Evolutionary conservation across 2,888 invertebrate species (phyloP).

Genomic region (Meganola albula): DNA sequence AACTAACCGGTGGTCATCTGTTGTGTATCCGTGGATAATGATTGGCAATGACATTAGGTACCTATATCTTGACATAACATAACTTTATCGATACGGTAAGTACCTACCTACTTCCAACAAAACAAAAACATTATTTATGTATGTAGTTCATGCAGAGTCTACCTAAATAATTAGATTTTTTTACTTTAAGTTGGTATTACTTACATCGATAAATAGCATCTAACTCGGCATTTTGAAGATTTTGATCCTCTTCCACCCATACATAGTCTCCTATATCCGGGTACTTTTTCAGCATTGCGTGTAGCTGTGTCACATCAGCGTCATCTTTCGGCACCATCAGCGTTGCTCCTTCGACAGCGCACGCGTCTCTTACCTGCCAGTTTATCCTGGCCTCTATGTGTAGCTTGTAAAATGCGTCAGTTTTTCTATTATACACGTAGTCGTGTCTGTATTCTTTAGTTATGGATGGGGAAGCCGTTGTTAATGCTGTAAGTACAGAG

Average conservation of each 20-base stretch:
- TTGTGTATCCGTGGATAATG: too few species aligned
- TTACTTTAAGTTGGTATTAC: constrained; percentile 7
- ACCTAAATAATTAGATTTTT: too few species aligned
- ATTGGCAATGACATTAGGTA: too few species aligned
- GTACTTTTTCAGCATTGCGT: constrained; percentile 47
- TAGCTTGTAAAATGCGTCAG: constrained; percentile 55
- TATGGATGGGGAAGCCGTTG: constrained; percentile 13
- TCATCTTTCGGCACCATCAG: constrained; percentile 36
- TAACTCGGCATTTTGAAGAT: constrained; percentile 43
- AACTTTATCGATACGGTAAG: too few species aligned
- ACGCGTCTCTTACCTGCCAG: constrained; percentile 16
- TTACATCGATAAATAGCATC: constrained; percentile 27
- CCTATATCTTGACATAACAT: too few species aligned
- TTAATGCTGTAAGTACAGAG: constrained; percentile 13
- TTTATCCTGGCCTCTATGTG: constrained; percentile 34
- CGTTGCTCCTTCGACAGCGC: constrained; percentile 40
- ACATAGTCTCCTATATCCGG: constrained; percentile 44
- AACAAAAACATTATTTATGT: too few species aligned
- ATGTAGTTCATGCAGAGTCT: too few species aligned
- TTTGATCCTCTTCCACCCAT: constrained; percentile 39
- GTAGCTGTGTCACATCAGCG: constrained; percentile 39
- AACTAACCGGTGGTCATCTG: too few species aligned
- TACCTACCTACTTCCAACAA: too few species aligned
- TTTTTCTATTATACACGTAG: constrained; percentile 44
- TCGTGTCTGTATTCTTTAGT: constrained; percentile 43